phyloP scores from a whole-genome alignment of 2,797 vertebrate species.

The Acrossocheilus wenchowensis region DNA sequence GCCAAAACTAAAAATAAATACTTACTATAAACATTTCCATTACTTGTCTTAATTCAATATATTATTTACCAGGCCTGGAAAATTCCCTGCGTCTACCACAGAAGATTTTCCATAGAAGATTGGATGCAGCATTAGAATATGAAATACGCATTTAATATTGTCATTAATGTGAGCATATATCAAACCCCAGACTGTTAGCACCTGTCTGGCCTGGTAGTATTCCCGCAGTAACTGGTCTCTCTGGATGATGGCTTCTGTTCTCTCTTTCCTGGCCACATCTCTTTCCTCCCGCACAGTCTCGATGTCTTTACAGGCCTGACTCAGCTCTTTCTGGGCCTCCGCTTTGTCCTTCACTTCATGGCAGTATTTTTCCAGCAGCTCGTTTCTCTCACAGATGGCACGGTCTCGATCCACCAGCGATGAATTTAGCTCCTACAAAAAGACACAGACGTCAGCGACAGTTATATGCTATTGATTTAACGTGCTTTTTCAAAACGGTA shows the following conservation, averaged over 20 bases:
- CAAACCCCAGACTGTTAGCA: slow-evolving; percentile 58
- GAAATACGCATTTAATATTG: neutral
- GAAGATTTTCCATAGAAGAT: neutral
- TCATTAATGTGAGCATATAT: neutral
- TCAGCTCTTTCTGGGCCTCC: slow-evolving; percentile 89
- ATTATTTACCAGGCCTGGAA: neutral
- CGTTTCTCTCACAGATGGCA: slow-evolving; percentile 89
- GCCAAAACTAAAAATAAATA: neutral
- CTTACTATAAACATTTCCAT: no score
- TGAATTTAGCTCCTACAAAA: slow-evolving; percentile 85
- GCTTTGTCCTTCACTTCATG: slow-evolving; percentile 92
- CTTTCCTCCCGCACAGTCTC: slow-evolving; percentile 90
- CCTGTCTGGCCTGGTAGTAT: slow-evolving; percentile 90
- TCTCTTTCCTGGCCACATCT: slow-evolving; percentile 87
- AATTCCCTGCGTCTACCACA: neutral
- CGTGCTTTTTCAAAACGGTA: slow-evolving; percentile 31
- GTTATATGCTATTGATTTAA: slow-evolving; percentile 40
- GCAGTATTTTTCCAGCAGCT: slow-evolving; percentile 93
- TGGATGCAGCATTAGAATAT: neutral
- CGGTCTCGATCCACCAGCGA: slow-evolving; percentile 88
- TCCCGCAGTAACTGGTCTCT: slow-evolving; percentile 89
- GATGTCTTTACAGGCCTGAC: slow-evolving; percentile 92
- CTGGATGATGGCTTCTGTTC: slow-evolving; percentile 90
- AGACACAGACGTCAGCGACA: slow-evolving; percentile 42
- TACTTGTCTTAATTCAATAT: neutral